A percentile compares a stretch with the other conserved stretches of the same genome.
Evolutionary conservation across 2,888 invertebrate genomes (phyloP).

Genomic region (Ecdyonurus torrentis): DNA sequence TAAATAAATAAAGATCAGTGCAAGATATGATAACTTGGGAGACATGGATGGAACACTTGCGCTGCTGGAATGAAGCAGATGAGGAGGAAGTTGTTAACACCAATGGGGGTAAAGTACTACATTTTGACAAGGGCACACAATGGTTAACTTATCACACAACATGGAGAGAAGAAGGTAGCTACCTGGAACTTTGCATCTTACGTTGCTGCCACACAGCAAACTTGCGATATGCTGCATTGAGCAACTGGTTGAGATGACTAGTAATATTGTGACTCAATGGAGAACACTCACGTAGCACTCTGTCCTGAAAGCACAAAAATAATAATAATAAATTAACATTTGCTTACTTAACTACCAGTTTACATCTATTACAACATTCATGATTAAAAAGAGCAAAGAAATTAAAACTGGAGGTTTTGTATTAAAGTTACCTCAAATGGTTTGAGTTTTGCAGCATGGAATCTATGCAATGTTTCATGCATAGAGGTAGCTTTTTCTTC

Average conservation of each 20-base stretch:
- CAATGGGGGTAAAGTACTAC: too few relatives aligned
- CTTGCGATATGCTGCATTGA: conserved; percentile 71
- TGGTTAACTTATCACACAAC: not conserved
- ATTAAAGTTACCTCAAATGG: conserved; percentile 52
- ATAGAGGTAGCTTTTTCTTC: conserved; percentile 72
- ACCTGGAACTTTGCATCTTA: conserved; percentile 12
- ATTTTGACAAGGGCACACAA: not conserved
- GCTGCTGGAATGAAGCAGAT: too few relatives aligned
- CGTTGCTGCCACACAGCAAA: conserved; percentile 75
- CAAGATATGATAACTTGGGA: too few relatives aligned
- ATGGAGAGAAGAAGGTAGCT: not conserved
- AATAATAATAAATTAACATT: conserved; percentile 5
- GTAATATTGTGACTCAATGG: conserved; percentile 65
- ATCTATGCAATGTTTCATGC: conserved; percentile 76
- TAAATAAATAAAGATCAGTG: too few relatives aligned
- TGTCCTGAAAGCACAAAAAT: conserved; percentile 42
- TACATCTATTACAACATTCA: conserved; percentile 4
- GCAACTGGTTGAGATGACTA: conserved; percentile 71
- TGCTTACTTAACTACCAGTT: conserved; percentile 1
- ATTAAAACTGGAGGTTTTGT: not conserved
- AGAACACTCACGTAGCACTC: conserved; percentile 61
- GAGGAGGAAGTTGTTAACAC: too few relatives aligned
- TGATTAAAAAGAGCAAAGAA: not conserved
- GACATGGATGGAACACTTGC: too few relatives aligned
- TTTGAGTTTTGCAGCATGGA: conserved; percentile 69